A percentile compares a stretch with the other conserved stretches of the same genome.
Evolutionary conservation across 2,113 vertebrate genomes (phyloP).

Genomic region (Corythaeola cristata): DNA sequence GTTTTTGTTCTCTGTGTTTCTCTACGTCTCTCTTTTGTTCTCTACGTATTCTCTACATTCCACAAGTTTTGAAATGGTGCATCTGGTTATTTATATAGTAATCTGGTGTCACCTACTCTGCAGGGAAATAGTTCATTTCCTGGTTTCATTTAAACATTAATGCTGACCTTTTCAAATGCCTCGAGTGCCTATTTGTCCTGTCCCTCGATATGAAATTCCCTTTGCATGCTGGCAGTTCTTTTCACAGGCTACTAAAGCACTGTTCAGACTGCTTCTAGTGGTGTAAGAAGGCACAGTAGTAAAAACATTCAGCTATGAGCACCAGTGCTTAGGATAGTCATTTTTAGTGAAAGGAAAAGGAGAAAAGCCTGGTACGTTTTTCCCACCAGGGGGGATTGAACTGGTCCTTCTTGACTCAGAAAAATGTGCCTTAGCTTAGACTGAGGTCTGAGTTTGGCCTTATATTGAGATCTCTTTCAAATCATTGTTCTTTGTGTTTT

Average conservation of each 20-base stretch:
- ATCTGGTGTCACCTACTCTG: not conserved
- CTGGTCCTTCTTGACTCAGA: not conserved
- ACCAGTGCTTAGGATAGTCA: not conserved
- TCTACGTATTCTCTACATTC: not conserved
- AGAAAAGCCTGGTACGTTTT: not conserved
- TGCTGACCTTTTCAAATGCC: not conserved
- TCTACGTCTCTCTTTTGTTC: not conserved
- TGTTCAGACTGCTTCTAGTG: not conserved
- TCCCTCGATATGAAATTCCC: not conserved
- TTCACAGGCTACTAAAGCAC: not conserved
- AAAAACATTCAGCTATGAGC: not conserved
- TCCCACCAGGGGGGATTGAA: not conserved
- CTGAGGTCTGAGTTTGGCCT: not conserved
- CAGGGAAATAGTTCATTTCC: not conserved
- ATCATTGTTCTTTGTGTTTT: not conserved
- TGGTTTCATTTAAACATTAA: not conserved
- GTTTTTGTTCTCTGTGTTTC: not conserved
- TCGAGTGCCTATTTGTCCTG: not conserved
- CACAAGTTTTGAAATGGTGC: not conserved
- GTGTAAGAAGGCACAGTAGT: not conserved
- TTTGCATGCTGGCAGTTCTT: not conserved
- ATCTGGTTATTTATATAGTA: not conserved
- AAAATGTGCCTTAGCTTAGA: not conserved
- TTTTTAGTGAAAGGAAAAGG: not conserved
- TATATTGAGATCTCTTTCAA: not conserved